Conservation (phyloP, 2,113 vertebrate species). For the Camelus dromedarius region DNA sequence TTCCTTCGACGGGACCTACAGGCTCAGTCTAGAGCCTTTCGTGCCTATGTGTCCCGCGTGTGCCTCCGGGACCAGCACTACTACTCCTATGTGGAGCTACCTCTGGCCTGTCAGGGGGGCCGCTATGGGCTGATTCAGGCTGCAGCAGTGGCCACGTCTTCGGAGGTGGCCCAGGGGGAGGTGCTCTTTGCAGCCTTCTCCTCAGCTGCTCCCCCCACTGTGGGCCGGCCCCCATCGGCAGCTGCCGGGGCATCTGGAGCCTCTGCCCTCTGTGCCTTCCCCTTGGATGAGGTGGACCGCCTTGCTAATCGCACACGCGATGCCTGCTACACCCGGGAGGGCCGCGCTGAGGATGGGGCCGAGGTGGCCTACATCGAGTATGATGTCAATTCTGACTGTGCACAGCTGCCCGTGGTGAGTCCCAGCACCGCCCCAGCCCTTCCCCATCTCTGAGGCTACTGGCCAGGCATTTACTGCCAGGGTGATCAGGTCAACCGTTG, state of each 20-base stretch:
- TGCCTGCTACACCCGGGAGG: slow-evolving; percentile 95
- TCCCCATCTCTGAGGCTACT: neutral
- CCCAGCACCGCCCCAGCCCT: neutral
- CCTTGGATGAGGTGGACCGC: slow-evolving; percentile 93
- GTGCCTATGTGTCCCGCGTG: slow-evolving; percentile 95
- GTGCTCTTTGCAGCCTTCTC: slow-evolving; percentile 95
- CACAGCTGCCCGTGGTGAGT: slow-evolving; percentile 95
- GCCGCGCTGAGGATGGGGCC: slow-evolving; percentile 88
- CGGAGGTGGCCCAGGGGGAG: slow-evolving; percentile 79
- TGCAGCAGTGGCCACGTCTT: slow-evolving; percentile 88
- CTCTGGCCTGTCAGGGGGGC: slow-evolving; percentile 91
- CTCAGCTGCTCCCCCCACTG: slow-evolving; percentile 85
- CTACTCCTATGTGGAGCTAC: slow-evolving; percentile 97
- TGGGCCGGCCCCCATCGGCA: slow-evolving; percentile 79
- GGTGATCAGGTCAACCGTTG: neutral
- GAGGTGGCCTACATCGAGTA: slow-evolving; percentile 98
- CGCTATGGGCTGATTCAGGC: slow-evolving; percentile 95
- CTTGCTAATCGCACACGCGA: slow-evolving; percentile 94
- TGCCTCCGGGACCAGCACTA: slow-evolving; percentile 97
- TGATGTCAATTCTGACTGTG: slow-evolving; percentile 96
- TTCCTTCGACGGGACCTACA: slow-evolving; percentile 97
- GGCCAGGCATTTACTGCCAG: neutral
- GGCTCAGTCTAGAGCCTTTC: slow-evolving; percentile 93
- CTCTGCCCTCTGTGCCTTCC: slow-evolving; percentile 94
- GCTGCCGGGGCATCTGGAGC: slow-evolving; percentile 84